Conservation (phyloP, 2,113 vertebrate species). For the Leucoraja erinaceus region DNA sequence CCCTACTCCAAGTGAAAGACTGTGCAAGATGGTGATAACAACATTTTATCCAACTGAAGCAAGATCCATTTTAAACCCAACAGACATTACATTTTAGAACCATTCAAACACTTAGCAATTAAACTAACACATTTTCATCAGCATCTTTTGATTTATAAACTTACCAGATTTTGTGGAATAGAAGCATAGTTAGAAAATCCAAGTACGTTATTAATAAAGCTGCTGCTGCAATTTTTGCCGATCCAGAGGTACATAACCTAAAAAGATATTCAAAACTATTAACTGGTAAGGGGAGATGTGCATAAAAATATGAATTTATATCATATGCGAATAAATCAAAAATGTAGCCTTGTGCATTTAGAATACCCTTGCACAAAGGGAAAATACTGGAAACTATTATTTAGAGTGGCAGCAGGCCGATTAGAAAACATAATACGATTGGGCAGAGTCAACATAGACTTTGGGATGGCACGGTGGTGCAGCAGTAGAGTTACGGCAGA, state of each 20-base stretch:
- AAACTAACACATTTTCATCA: background rate
- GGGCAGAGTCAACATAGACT: no score
- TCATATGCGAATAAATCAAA: no score
- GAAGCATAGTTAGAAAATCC: conserved; percentile 76
- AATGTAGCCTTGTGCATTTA: no score
- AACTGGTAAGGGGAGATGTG: background rate
- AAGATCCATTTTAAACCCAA: background rate
- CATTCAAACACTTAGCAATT: background rate
- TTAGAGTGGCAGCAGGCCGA: no score
- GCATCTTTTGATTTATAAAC: conserved; percentile 40
- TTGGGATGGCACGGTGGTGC: no score
- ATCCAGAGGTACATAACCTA: conserved; percentile 89
- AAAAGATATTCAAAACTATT: conserved; percentile 39
- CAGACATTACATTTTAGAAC: background rate
- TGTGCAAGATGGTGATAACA: background rate
- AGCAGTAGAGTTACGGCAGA: no score
- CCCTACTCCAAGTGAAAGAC: no score
- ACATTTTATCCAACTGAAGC: background rate
- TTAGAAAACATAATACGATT: no score
- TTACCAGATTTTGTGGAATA: conserved; percentile 83
- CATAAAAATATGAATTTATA: no score
- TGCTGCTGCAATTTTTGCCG: conserved; percentile 76
- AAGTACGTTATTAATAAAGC: conserved; percentile 87
- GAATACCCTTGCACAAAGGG: no score
- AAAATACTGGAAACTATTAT: no score